Evolutionary conservation across 2,888 invertebrate genomes (phyloP).

Genomic region (Rhyacophila evoluta): DNA sequence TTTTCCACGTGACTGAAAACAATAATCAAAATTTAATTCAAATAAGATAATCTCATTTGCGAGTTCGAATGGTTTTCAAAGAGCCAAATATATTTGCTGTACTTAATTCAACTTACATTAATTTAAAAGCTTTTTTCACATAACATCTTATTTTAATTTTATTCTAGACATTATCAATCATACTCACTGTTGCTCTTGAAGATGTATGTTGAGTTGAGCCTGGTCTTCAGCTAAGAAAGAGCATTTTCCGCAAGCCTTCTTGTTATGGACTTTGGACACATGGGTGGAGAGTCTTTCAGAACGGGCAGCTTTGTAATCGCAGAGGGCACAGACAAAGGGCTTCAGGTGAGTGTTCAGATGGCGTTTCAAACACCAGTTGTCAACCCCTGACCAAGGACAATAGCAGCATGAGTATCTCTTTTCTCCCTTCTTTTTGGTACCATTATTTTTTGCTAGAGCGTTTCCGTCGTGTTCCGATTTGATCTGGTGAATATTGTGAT

Average conservation of each 20-base stretch:
- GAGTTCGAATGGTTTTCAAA: too few species aligned
- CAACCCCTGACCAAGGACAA: constrained; percentile 93
- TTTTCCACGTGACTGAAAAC: constrained; percentile 73
- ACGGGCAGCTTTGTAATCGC: constrained; percentile 94
- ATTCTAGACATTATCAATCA: too few species aligned
- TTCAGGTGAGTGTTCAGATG: constrained; percentile 94
- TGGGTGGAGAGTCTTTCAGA: constrained; percentile 91
- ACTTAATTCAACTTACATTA: too few species aligned
- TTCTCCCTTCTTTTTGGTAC: constrained; percentile 70
- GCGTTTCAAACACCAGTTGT: constrained; percentile 93
- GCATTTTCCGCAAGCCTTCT: constrained; percentile 90
- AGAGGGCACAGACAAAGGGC: constrained; percentile 89
- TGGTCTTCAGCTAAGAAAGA: constrained; percentile 88
- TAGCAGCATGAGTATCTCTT: constrained; percentile 88
- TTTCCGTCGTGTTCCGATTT: constrained; percentile 59
- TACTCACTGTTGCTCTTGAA: constrained; percentile 82
- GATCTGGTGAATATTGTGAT: constrained; percentile 61
- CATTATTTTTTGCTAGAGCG: constrained; percentile 55
- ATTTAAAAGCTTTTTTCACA: too few species aligned
- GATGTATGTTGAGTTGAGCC: constrained; percentile 82
- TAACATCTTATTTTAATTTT: too few species aligned
- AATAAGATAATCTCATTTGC: too few species aligned
- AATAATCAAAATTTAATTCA: constrained; percentile 35
- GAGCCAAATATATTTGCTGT: too few species aligned
- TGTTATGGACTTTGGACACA: constrained; percentile 92